Base-by-base conservation (phyloP, 2,888 invertebrate genomes). In the Nomada fabriciana region DNA sequence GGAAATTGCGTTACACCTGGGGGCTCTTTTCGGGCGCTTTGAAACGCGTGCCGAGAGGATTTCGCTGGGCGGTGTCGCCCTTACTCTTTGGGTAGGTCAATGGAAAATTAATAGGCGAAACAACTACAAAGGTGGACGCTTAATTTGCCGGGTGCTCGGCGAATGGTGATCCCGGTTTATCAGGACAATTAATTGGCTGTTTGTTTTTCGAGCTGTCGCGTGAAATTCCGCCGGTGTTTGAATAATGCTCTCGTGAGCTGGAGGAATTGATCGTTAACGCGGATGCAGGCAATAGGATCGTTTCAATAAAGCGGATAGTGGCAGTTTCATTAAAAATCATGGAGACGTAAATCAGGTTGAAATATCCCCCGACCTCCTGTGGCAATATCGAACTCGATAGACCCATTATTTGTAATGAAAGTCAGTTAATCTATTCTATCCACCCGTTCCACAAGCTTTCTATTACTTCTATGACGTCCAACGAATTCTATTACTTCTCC, bases 351-450 rank as follows among this genome's bases (percentile, higher is more conserved):
- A 67, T 67, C 36, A 67, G n/a, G 9, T 52, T 67, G 52, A 67
- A 52, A 36, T 67, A 53, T 53, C 52, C 18, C 36, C 36, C 36
- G 36, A 36, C 20, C 15, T 4, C 36, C 15, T 20, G 29, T 18
- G 29, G 10, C 36, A 29, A 67, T 53, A 67, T 53, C 65, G 50
- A 50, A 15, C 52, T 3, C 13, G n/a, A 53, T 67, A 20, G 15
- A 9, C 20, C 67, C 67, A 36, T 53, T 67, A 67, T 67, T 67
- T 52, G 9, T 53, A 67, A 67, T 52, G 67, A 67, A 67, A 53
- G 52, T 52, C 52, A 10, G 52, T 53, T 67, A 67, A 67, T 53
- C 52, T 18, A 65, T 15, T 29, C 7, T n/a, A n/a, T 11, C n/a
- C 29, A 3, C n/a, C 25, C 9, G 3, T 29, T n/a, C 13, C 63